A percentile compares a stretch with the other conserved stretches of the same genome.
Conservation (phyloP, 2,888 invertebrate species). For the Malacosoma neustria region DNA sequence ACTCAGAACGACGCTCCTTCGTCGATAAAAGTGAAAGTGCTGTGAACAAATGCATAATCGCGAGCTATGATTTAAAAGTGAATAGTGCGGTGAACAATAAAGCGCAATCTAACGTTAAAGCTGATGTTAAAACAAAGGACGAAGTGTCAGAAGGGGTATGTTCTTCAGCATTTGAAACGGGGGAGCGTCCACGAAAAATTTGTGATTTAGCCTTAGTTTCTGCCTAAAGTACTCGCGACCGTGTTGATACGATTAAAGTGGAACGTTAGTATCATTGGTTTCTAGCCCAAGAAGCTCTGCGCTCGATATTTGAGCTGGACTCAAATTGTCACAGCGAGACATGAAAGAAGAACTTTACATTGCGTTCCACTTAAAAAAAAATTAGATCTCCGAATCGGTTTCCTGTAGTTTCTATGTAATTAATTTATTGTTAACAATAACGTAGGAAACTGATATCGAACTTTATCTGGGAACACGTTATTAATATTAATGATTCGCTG, state of each 20-base stretch:
- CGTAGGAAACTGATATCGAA: constrained; percentile 59
- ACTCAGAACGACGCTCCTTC: constrained; percentile 60
- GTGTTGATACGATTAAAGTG: constrained; percentile 37
- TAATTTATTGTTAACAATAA: constrained; percentile 73
- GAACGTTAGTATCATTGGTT: constrained; percentile 40
- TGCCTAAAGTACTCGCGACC: constrained; percentile 58
- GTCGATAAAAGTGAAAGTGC: constrained; percentile 69
- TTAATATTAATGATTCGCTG: constrained; percentile 40
- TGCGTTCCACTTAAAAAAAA: constrained; percentile 50
- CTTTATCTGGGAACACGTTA: constrained; percentile 56
- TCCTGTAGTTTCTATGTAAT: constrained; percentile 69
- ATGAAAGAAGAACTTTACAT: constrained; percentile 58
- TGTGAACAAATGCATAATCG: constrained; percentile 54
- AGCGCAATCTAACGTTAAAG: constrained; percentile 45
- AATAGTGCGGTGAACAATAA: constrained; percentile 59
- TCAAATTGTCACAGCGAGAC: constrained; percentile 67
- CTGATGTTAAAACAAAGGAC: constrained; percentile 47
- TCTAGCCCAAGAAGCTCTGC: constrained; percentile 45
- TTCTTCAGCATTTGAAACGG: constrained; percentile 39
- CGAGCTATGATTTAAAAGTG: constrained; percentile 50
- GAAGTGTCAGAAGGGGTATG: constrained; percentile 52
- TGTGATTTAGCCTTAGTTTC: constrained; percentile 74
- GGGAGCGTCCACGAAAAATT: constrained; percentile 53
- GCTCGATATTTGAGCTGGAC: constrained; percentile 72
- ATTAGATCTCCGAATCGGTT: constrained; percentile 73